Evolutionary conservation across 2,797 vertebrate species (phyloP).

Genomic region (Acestrorhynchus altus): DNA sequence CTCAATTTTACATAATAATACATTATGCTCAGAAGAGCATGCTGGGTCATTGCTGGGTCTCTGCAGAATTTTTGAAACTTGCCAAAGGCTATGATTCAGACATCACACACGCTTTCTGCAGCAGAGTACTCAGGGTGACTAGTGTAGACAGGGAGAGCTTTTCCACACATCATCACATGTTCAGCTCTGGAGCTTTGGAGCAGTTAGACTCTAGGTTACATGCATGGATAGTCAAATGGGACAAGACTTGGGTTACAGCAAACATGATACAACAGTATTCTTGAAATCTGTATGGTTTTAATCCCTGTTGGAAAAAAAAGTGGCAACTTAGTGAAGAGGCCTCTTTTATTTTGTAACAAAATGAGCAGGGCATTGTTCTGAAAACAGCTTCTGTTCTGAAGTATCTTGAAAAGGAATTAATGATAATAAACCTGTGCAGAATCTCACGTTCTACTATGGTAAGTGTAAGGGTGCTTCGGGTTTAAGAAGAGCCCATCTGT

Average conservation of each 20-base stretch:
- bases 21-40: not conserved
- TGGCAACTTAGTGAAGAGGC: too few species aligned
- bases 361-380: too few species aligned
- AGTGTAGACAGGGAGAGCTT: not conserved
- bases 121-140: not conserved
- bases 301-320: too few species aligned
- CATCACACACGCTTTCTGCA: constrained; percentile 11
- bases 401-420: too few species aligned
- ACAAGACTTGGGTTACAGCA: not conserved
- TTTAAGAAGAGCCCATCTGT: too few species aligned
- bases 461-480: too few species aligned
- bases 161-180: not conserved
- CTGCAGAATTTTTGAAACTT: not conserved
- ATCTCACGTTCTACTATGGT: too few species aligned
- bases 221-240: not conserved
- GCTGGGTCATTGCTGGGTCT: not conserved
- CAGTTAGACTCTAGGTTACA: not conserved
- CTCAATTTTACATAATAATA: not conserved
- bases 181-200: not conserved
- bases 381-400: too few species aligned
- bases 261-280: too few species aligned
- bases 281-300: too few species aligned
- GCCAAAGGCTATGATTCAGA: not conserved
- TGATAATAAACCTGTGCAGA: too few species aligned
- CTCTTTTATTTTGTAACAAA: too few species aligned